A percentile compares a stretch with the other conserved stretches of the same genome.
These are phyloP conservation scores for Neelides sp. DNA, from an alignment of 1,140 invertebrate species.

Conservation along the genomic window DNA sequence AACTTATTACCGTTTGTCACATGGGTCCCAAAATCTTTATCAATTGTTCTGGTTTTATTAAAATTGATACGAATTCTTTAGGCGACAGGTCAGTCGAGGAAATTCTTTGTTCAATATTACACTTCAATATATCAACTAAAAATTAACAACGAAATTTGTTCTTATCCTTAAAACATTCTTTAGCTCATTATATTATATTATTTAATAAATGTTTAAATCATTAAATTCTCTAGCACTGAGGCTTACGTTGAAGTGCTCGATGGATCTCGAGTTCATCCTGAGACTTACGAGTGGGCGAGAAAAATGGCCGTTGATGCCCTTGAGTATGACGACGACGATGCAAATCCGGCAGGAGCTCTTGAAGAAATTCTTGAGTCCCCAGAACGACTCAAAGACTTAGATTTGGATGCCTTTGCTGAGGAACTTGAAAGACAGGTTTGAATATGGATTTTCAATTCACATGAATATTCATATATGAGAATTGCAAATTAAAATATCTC, in stretches of 20 bases:
- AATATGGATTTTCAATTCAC: background rate
- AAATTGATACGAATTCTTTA: conserved; percentile 89
- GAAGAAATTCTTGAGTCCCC: conserved; percentile 95
- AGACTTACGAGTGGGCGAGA: conserved; percentile 97
- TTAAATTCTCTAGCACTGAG: conserved; percentile 53
- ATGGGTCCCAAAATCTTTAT: conserved; percentile 98
- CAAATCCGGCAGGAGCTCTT: conserved; percentile 88
- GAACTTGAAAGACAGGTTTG: conserved; percentile 80
- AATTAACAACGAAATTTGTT: background rate
- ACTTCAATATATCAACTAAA: background rate
- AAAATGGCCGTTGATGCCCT: conserved; percentile 99
- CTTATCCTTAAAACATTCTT: background rate
- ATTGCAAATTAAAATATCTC: background rate
- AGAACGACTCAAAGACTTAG: conserved; percentile 87
- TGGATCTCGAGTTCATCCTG: conserved; percentile 94
- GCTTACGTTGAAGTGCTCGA: conserved; percentile 93
- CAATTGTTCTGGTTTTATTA: conserved; percentile 98
- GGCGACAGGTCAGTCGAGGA: conserved; percentile 57
- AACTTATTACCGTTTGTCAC: conserved; percentile 85
- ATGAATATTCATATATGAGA: background rate
- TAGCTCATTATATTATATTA: background rate
- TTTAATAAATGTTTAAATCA: conserved; percentile 11
- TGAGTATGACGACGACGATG: conserved; percentile 59
- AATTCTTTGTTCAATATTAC: background rate
- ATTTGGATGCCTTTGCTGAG: conserved; percentile 96